Percentiles rank a stretch among this genome's conserved stretches.
phyloP scores from a whole-genome alignment of 1,140 invertebrate genomes.

The Aphaenogaster ashmeadi region DNA sequence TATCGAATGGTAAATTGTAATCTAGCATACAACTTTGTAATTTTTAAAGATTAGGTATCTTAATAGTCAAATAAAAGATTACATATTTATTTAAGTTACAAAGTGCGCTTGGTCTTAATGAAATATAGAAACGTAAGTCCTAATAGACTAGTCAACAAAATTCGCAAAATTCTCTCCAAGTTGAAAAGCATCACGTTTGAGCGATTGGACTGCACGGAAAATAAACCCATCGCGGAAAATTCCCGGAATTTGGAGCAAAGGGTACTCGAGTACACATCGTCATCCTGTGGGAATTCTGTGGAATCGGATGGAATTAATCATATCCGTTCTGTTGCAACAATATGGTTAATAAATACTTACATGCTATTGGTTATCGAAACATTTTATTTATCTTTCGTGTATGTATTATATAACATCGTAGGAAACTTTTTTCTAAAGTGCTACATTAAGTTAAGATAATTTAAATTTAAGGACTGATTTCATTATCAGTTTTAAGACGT shows the following conservation, averaged over 20 bases:
- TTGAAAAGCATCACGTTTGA: background rate
- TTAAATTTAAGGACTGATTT: background rate
- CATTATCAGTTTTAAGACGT: background rate
- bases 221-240: slow-evolving; percentile 19
- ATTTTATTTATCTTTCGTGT: background rate
- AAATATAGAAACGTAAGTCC: background rate
- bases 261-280: background rate
- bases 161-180: background rate
- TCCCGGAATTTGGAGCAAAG: slow-evolving; percentile 13
- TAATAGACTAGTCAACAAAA: background rate
- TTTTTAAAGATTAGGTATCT: background rate
- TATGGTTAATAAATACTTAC: background rate
- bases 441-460: background rate
- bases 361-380: background rate
- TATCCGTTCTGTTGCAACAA: background rate
- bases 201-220: background rate
- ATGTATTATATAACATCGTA: background rate
- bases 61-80: background rate
- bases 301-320: slow-evolving; percentile 37
- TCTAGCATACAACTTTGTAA: background rate
- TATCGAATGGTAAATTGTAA: slow-evolving; percentile 9
- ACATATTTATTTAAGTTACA: background rate
- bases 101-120: background rate
- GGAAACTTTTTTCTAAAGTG: background rate
- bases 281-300: slow-evolving; percentile 9